phyloP scores from a whole-genome alignment of 2,113 vertebrate genomes.

The Cyanistes caeruleus region DNA sequence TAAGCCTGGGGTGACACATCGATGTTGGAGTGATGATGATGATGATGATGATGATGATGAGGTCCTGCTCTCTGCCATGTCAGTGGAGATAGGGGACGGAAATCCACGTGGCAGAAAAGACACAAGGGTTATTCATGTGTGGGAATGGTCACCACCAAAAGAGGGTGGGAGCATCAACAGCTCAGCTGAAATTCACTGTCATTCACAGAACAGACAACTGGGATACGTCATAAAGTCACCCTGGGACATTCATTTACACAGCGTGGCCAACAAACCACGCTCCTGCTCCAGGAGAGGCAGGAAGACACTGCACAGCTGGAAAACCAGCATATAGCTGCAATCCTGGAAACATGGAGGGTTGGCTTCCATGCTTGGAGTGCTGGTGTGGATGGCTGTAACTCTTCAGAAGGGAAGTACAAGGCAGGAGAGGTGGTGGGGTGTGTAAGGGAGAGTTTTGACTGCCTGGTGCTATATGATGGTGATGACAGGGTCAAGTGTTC shows the following conservation, averaged over 20 bases:
- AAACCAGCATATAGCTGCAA: neutral
- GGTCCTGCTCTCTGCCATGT: neutral
- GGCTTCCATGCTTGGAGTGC: neutral
- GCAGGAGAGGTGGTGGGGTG: neutral
- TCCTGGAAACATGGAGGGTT: neutral
- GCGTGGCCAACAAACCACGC: accelerated
- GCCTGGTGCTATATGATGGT: neutral
- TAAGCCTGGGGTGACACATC: accelerated
- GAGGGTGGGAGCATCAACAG: accelerated
- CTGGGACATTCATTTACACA: neutral
- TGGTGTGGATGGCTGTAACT: neutral
- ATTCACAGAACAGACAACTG: too few relatives aligned
- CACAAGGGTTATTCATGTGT: neutral
- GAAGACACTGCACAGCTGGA: neutral
- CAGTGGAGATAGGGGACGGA: neutral
- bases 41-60: neutral
- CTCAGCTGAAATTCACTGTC: neutral
- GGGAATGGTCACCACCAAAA: neutral
- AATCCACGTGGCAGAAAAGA: neutral
- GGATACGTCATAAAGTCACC: too few relatives aligned
- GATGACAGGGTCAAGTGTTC: neutral
- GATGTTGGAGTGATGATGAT: neutral
- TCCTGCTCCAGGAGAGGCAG: neutral
- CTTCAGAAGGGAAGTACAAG: neutral
- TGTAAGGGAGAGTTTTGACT: neutral